These are phyloP conservation scores for Chloroceryle inda DNA, from an alignment of 2,797 vertebrate genomes.

Conservation along the genomic window DNA sequence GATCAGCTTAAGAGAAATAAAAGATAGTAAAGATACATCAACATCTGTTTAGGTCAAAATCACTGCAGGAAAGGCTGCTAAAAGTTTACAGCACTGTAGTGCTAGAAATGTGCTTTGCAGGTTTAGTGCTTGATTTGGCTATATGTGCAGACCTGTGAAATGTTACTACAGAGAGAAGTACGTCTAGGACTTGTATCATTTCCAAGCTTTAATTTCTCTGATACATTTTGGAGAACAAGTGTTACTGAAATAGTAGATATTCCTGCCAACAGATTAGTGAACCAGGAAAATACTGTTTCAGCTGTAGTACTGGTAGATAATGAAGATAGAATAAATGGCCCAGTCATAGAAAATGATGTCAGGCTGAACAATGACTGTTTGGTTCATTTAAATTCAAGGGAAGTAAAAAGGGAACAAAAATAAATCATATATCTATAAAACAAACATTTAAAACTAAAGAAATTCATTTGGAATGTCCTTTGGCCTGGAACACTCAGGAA, in stretches of 20 bases:
- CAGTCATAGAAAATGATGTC: neutral
- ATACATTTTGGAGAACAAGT: constrained; percentile 54
- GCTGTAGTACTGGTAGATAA: constrained; percentile 34
- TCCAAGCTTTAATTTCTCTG: constrained; percentile 68
- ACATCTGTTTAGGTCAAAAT: constrained; percentile 61
- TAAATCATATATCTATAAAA: neutral
- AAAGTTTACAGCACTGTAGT: neutral
- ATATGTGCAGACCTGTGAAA: constrained; percentile 7
- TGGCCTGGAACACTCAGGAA: neutral
- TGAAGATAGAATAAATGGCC: constrained; percentile 54
- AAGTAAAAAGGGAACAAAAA: neutral
- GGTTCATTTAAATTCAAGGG: neutral
- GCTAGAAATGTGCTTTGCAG: constrained; percentile 24
- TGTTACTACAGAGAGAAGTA: constrained; percentile 57
- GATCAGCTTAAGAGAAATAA: constrained; percentile 38
- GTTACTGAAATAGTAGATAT: constrained; percentile 63
- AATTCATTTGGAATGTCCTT: neutral
- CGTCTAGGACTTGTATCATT: neutral
- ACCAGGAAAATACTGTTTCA: constrained; percentile 47
- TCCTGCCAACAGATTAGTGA: constrained; percentile 62
- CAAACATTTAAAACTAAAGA: constrained; percentile 8
- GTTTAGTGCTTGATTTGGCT: constrained; percentile 50
- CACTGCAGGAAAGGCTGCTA: neutral
- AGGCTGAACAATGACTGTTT: neutral
- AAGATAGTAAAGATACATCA: constrained; percentile 21